Evolutionary conservation across 2,888 invertebrate species (phyloP), one percentile per base, ranked within the genome.

Genomic region (Brachyopa scutellaris): DNA sequence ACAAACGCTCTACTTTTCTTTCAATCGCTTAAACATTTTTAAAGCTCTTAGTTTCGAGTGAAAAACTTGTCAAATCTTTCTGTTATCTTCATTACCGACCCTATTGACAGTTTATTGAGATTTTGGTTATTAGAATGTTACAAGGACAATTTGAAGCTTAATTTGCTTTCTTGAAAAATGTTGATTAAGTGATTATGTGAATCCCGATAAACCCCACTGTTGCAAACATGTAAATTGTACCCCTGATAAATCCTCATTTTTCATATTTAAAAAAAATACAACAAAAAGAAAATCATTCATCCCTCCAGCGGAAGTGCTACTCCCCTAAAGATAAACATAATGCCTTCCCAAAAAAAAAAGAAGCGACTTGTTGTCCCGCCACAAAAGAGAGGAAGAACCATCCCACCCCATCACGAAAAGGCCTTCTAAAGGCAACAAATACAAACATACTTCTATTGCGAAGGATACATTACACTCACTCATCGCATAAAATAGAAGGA

Each of bases 321-420:
- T n/a, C 59, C 53, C 67, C 66, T 13, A 45, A 59, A 67, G 67
- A 76, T 76, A 76, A 76, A 42, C 76, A 67, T 53, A 76, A 76
- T 53, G 42, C 29, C 38, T 26, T 57, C 17, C 47, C 9, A 53
- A 8, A 33, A 45, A 57, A 42, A 72, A 33, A 33, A 8, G 42
- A 31, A 23, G 13, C 59, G 40, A 74, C 74, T 74, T 74, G 73
- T 74, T 66, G 66, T 53, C 45, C 59, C 42, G 40, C 21, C 23
- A 59, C 21, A 33, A 49, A 66, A 23, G 31, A 7, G 9, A 13
- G 11, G 29, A 47, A 51, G 15, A 49, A 47, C 11, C 23, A 36
- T 7, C 29, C 8, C 26, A 42, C 53, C 26, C 42, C 2, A 45
- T 67, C 64, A 19, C 47, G 26, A 61, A 40, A 40, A 66, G 49